Base-by-base conservation (phyloP, 1,140 invertebrate genomes). In the Drosophila persimilis region DNA sequence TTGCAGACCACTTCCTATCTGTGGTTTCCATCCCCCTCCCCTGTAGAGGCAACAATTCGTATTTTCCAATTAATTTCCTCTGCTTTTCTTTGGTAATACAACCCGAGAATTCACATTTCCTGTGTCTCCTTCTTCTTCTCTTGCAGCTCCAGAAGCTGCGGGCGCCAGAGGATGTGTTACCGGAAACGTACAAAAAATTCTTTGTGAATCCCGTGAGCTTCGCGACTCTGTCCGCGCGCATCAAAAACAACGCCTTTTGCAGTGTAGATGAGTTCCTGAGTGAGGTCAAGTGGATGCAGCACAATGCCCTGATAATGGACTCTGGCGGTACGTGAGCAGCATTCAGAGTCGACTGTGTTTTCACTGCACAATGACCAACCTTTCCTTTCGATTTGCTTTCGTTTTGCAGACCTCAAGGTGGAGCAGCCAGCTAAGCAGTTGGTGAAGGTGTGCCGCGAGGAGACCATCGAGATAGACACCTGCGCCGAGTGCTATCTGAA, bases 401-500 rank as follows among this genome's bases (percentile, higher is more conserved):
- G 96, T 96, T 95, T 26, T 35, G 2, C 47, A 88, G 79, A 88
- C 50, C n/a, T 17, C 9, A 97, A 97, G 85, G 91, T 96, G 64
- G 95, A 89, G 45, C 79, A 83, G 41, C 75, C 83, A 3, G 63
- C 97, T 0, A 96, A 96, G 80, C 93, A 94, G 22, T 92, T 98
- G 51, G 92, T 97, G 2, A 97, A 97, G 90, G 93, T 96, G 1
- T 97, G 96, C 59, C 95, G 95, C 61, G 95, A 97, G 76, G 97
- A 98, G 92, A 95, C 97, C 92, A 94, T 93, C 50, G 97, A 98
- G 92, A 97, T 98, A 67, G 97, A 98, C 84, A 95, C 97, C n/a
- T 99, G 97, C 90, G 95, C 97, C 0, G 95, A 98, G 81, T 99
- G 97, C 90, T 98, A 98, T 90, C 92, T 94, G 24, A 97, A 96